Conservation (phyloP, 2,113 vertebrate species). For the Mola mola region DNA sequence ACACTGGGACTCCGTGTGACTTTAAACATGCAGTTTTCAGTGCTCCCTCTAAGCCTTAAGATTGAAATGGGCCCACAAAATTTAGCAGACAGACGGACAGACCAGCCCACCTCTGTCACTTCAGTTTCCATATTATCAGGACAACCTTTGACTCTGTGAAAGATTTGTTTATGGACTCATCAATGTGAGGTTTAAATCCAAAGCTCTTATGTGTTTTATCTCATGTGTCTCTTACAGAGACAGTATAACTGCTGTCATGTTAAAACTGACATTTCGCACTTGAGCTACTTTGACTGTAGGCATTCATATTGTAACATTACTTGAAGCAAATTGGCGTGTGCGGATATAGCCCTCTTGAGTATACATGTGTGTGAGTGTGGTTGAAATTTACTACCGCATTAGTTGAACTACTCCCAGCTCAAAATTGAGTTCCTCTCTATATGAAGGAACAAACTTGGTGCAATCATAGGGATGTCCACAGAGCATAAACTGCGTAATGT, state of each 20-base stretch:
- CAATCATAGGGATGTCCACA: neutral
- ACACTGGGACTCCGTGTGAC: slow-evolving; percentile 12
- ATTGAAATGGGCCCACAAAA: slow-evolving; percentile 44
- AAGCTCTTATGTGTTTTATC: neutral
- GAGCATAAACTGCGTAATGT: neutral
- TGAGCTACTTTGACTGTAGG: too few species aligned
- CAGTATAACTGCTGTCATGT: too few species aligned
- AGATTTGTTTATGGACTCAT: neutral
- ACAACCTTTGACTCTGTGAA: neutral
- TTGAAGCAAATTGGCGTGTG: neutral
- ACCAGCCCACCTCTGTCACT: slow-evolving; percentile 14
- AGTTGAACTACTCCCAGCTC: neutral
- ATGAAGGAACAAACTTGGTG: neutral
- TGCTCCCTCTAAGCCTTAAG: slow-evolving; percentile 80
- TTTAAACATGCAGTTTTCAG: slow-evolving; percentile 75
- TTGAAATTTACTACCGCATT: neutral
- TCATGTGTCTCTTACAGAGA: neutral
- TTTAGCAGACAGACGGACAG: slow-evolving; percentile 51
- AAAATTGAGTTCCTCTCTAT: neutral
- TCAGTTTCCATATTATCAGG: neutral
- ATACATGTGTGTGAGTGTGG: neutral
- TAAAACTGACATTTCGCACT: neutral
- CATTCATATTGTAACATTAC: neutral
- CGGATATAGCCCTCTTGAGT: neutral
- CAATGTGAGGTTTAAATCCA: neutral